Evolutionary conservation across 2,113 vertebrate species (phyloP).

Genomic region (Poecile atricapillus): DNA sequence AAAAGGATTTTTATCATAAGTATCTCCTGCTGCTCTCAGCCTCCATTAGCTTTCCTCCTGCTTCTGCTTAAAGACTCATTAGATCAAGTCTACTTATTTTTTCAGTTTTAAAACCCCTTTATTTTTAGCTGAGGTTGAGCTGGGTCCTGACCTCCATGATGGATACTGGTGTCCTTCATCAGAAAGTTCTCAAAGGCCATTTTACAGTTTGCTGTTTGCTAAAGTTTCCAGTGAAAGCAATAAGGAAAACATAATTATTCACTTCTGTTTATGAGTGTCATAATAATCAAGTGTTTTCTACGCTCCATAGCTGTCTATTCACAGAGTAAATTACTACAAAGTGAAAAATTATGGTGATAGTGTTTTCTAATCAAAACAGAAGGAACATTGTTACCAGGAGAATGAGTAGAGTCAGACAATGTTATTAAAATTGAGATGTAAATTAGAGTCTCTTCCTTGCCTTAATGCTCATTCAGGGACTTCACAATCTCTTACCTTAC

Average conservation of each 20-base stretch:
- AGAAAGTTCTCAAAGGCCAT: not conserved
- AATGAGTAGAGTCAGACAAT: not conserved
- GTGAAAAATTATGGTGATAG: not conserved
- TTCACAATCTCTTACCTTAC: not conserved
- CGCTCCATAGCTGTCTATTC: not conserved
- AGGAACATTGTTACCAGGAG: slow-evolving; percentile 38
- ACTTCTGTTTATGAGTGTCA: not conserved
- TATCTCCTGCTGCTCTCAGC: not conserved
- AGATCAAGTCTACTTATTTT: not conserved
- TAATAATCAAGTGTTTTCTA: not conserved
- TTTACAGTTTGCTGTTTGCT: not conserved
- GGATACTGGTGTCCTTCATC: not conserved
- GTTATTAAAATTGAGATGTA: not conserved
- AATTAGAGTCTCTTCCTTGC: not conserved
- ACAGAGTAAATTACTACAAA: not conserved
- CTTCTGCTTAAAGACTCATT: not conserved
- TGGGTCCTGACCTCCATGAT: not conserved
- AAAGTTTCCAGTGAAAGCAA: not conserved
- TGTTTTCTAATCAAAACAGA: not conserved
- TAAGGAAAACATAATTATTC: not conserved
- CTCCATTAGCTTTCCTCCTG: not conserved
- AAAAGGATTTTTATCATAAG: not conserved
- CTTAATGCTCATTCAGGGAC: not conserved
- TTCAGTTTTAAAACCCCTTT: not conserved
- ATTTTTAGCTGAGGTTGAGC: not conserved